Conservation (phyloP, 2,113 vertebrate genomes). For the Stercorarius parasiticus region DNA sequence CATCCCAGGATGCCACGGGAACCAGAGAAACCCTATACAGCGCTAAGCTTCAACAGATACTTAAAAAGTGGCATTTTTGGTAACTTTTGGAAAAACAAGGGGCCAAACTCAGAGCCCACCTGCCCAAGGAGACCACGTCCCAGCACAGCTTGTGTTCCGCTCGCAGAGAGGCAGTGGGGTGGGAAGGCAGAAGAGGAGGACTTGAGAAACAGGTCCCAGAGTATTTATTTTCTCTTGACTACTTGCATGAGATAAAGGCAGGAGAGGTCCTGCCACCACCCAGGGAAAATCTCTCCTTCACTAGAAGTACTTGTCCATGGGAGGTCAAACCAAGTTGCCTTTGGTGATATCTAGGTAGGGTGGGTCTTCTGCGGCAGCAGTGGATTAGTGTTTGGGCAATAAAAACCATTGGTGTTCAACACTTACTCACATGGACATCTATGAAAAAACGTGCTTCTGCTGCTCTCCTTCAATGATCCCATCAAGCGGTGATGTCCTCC, state of each 20-base stretch:
- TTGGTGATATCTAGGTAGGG: not conserved
- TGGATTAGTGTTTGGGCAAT: fast-evolving
- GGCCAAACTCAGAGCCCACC: not conserved
- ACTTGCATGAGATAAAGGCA: not conserved
- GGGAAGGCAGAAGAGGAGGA: not conserved
- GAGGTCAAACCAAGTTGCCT: not conserved
- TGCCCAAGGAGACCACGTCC: not conserved
- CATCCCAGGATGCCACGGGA: not conserved
- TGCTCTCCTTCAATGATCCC: not conserved
- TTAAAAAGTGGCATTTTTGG: fast-evolving
- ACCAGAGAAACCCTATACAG: not conserved
- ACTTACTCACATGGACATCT: not conserved
- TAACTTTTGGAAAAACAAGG: not conserved
- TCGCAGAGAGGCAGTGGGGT: not conserved
- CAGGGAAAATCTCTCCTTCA: not conserved
- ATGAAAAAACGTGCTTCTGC: not conserved
- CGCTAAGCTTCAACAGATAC: fast-evolving
- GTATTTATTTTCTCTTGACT: not conserved
- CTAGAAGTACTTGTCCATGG: too few relatives aligned
- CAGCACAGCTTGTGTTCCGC: not conserved
- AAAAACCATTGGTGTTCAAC: not conserved
- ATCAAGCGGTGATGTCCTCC: not conserved
- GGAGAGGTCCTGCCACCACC: not conserved
- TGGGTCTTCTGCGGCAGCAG: not conserved
- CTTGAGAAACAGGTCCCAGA: not conserved